Evolutionary conservation across 2,113 vertebrate species (phyloP).

Genomic region (Podarcis muralis): DNA sequence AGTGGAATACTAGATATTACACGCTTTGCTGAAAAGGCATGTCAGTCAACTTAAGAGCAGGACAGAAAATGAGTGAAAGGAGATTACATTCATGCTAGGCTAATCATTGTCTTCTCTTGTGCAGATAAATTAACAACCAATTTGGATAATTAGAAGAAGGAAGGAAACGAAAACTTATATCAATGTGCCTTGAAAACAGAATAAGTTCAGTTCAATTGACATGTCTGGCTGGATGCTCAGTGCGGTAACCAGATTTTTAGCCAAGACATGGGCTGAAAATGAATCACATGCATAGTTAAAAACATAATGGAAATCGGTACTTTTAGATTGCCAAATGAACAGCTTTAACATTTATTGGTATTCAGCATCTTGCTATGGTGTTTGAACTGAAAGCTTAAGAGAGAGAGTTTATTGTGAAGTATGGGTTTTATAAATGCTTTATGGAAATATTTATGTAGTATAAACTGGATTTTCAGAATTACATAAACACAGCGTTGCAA

Average conservation of each 20-base stretch:
- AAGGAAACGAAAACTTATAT: conserved; percentile 57
- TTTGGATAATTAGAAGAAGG: conserved; percentile 62
- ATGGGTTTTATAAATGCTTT: background rate
- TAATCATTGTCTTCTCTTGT: conserved; percentile 63
- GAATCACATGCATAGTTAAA: conserved; percentile 48
- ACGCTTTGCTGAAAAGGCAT: conserved; percentile 52
- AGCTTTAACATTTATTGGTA: background rate
- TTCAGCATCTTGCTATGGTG: conserved; percentile 6
- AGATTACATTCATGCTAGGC: conserved; percentile 58
- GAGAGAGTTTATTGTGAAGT: background rate
- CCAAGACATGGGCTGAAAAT: background rate
- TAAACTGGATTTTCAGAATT: background rate
- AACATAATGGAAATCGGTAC: conserved; percentile 17
- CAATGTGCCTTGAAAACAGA: conserved; percentile 46
- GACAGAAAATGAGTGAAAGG: conserved; percentile 61
- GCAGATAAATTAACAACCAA: conserved; percentile 58
- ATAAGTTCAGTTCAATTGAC: conserved; percentile 59
- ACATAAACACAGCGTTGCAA: background rate
- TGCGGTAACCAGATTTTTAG: conserved; percentile 46
- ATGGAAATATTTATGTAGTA: background rate
- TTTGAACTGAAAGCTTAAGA: conserved; percentile 27
- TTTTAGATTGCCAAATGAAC: conserved; percentile 30
- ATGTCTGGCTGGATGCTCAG: conserved; percentile 7
- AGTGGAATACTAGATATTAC: conserved; percentile 48
- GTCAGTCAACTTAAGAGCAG: conserved; percentile 48